Conservation (phyloP, 35 echinoderm and acorn worm genomes). For the Amphiura filiformis region DNA sequence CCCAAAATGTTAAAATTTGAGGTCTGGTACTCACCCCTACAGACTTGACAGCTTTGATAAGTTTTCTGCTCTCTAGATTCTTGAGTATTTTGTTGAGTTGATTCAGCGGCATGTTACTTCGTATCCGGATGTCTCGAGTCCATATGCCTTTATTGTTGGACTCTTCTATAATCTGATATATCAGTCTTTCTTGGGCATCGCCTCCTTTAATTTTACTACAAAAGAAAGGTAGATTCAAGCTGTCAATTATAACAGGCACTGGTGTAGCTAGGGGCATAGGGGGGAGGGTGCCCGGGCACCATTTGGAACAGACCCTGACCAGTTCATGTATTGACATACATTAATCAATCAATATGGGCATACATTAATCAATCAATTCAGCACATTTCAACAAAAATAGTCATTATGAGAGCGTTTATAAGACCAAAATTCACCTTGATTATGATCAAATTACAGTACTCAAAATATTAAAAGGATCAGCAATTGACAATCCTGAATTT, state of each 20-base stretch:
- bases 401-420: too few relatives aligned
- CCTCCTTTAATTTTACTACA: conserved; percentile 84
- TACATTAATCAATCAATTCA: too few relatives aligned
- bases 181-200: conserved; percentile 88
- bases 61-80: conserved; percentile 86
- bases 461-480: too few relatives aligned
- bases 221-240: neutral
- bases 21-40: conserved; percentile 66
- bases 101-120: conserved; percentile 74
- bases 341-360: too few relatives aligned
- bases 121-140: conserved; percentile 80
- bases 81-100: conserved; percentile 96
- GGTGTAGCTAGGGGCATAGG: neutral
- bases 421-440: too few relatives aligned
- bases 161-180: conserved; percentile 98
- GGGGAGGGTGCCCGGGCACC: neutral
- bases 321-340: too few relatives aligned
- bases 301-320: too few relatives aligned
- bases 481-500: too few relatives aligned
- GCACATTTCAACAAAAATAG: too few relatives aligned
- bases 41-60: conserved; percentile 96
- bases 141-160: conserved; percentile 97
- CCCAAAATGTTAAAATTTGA: too few relatives aligned
- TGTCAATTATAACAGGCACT: neutral
- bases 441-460: too few relatives aligned